A percentile compares a stretch with the other conserved stretches of the same genome.
Conservation (phyloP, 1,140 invertebrate genomes). For the Psilanteris sp. region DNA sequence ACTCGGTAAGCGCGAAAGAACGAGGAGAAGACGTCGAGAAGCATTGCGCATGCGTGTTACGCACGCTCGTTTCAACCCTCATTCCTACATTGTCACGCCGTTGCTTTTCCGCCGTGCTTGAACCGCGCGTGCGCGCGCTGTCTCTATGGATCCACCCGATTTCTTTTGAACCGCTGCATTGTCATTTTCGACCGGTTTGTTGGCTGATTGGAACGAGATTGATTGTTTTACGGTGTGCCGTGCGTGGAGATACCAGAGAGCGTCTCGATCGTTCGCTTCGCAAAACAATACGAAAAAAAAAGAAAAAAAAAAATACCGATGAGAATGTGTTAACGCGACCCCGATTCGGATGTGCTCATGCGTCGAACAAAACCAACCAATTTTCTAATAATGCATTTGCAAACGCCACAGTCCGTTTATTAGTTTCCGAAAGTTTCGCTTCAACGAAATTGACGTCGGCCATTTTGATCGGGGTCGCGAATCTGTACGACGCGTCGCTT, state of each 20-base stretch:
- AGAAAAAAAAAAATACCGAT: background rate
- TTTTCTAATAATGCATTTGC: no score
- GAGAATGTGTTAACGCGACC: background rate
- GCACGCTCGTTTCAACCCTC: background rate
- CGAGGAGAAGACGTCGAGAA: conserved; percentile 36
- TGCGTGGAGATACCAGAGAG: conserved; percentile 46
- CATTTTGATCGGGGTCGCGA: conserved; percentile 1
- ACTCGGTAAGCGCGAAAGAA: conserved; percentile 55
- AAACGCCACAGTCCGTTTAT: conserved; percentile 2
- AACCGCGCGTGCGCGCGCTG: conserved; percentile 8
- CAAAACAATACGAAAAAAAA: conserved; percentile 13
- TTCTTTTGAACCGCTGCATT: conserved; percentile 59
- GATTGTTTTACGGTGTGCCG: conserved; percentile 32
- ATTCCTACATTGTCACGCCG: background rate
- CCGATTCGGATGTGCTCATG: background rate
- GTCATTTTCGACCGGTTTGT: conserved; percentile 63
- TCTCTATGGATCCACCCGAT: conserved; percentile 16
- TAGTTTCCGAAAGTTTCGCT: conserved; percentile 8
- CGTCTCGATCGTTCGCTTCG: conserved; percentile 10
- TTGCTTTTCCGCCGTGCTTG: background rate
- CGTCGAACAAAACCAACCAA: no score
- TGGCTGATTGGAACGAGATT: conserved; percentile 56
- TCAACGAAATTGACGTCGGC: background rate
- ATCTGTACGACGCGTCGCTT: conserved; percentile 24
- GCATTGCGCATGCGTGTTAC: conserved; percentile 17